Conservation (phyloP, 2,113 vertebrate species). For the Carettochelys insculpta region DNA sequence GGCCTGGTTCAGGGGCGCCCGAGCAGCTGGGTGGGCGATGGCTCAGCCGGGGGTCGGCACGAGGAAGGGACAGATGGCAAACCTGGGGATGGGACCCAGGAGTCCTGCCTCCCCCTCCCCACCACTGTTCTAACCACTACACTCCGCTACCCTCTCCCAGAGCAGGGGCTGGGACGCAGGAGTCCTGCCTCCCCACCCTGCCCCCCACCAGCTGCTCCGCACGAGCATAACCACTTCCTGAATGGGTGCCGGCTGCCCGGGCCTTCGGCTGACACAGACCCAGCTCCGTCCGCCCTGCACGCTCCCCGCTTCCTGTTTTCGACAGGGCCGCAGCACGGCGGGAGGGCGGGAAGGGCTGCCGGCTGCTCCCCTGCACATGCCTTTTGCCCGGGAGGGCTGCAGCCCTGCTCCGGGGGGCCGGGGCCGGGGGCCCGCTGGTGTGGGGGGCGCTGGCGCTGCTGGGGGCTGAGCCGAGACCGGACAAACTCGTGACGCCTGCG, state of each 20-base stretch:
- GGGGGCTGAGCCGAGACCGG: not conserved
- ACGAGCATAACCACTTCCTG: slow-evolving; percentile 2
- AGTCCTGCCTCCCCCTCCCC: not conserved
- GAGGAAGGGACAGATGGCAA: not conserved
- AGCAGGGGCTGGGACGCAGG: not conserved
- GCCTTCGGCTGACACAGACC: not conserved
- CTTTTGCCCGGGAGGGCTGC: too few relatives aligned
- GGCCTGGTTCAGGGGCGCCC: not conserved
- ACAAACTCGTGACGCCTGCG: not conserved
- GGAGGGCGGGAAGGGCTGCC: not conserved
- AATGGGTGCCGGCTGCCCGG: not conserved
- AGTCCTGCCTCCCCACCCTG: not conserved
- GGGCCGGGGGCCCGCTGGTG: too few relatives aligned
- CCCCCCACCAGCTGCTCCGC: too few relatives aligned
- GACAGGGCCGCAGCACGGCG: not conserved
- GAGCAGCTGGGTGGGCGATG: not conserved
- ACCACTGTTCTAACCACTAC: not conserved
- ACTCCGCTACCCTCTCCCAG: not conserved
- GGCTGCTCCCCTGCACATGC: too few relatives aligned
- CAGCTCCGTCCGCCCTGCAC: not conserved
- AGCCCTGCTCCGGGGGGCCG: not conserved
- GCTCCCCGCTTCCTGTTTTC: slow-evolving; percentile 22
- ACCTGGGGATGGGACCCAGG: not conserved
- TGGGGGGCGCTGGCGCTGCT: slow-evolving; percentile 7
- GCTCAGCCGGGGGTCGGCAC: too few relatives aligned